phyloP scores from a whole-genome alignment of 1,140 invertebrate species.

The Medauroidea extradentata region DNA sequence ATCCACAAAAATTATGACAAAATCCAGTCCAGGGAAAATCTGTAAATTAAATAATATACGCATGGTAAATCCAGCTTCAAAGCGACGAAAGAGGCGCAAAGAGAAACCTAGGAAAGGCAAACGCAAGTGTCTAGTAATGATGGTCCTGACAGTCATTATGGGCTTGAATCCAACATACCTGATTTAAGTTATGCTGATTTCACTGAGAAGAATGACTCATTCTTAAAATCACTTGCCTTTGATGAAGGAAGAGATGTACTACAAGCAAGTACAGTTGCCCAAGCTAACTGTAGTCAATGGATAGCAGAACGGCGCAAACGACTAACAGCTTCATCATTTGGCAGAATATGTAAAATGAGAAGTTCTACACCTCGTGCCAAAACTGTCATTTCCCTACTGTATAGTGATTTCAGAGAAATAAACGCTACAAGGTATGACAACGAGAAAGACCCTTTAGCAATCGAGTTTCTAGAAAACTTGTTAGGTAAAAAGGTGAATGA shows the following conservation, averaged over 20 bases:
- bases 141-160: conserved; percentile 7
- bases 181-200: not conserved
- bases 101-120: not conserved
- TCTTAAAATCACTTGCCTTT: not conserved
- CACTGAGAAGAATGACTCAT: not conserved
- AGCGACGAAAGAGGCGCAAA: not conserved
- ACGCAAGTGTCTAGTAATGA: not conserved
- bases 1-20: not conserved
- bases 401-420: not conserved
- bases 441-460: conserved; percentile 1
- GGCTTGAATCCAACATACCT: not conserved
- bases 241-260: not conserved
- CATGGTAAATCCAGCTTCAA: not conserved
- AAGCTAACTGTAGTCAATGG: not conserved
- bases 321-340: conserved; percentile 7
- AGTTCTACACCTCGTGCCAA: not conserved
- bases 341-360: conserved; percentile 5
- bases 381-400: not conserved
- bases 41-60: not conserved
- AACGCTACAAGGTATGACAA: not conserved
- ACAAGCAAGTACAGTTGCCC: not conserved
- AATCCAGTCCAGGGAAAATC: not conserved
- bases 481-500: not conserved
- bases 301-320: not conserved
- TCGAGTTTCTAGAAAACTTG: not conserved